Base-by-base conservation (phyloP, 2,888 invertebrate genomes). In the Zaprionus lineosus region DNA sequence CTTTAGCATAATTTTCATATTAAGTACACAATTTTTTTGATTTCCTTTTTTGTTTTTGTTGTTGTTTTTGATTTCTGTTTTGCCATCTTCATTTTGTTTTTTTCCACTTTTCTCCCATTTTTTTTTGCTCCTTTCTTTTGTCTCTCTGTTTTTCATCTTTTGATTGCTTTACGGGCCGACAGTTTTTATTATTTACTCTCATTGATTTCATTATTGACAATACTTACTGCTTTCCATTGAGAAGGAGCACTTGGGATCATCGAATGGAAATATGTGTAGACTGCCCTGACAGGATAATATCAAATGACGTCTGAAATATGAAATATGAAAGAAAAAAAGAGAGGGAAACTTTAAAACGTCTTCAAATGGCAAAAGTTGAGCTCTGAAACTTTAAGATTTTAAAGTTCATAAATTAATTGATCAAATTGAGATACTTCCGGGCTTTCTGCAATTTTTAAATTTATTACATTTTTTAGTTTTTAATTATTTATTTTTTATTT, bases 211-310 rank as follows among this genome's bases (percentile, higher is more conserved):
- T 15, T 31, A 24, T 37, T 41, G n/a, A 4, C 14, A 29, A 21
- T 91, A 96, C 97, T 96, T 93, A 97, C 97, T 97, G 92, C 97
- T 97, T 92, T 97, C 97, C 93, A 97, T 95, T 89, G 97, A 95
- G 92, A 97, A 97, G 91, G 96, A 95, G 92, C 97, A 97, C 91
- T 95, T 93, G 86, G 97, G 97, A 92, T 97, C 97, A 91, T 97
- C 97, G 91, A 97, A 97, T 84, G 97, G 97, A 92, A 97, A 97
- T 91, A 97, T 97, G 91, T 96, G 96, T 89, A 97, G 93, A 91
- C 96, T 94, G 89, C 97, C 97, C 91, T 97, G 96, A 91, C 97
- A 97, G 87, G 96, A 97, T 87, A 97, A 92, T 87, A 97, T 97
- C 86, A 97, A 94, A 91, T 97, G 97, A 86, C 97, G 93, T 91